Percentiles rank a stretch among this genome's conserved stretches.
Evolutionary conservation across 2,797 vertebrate species (phyloP).

Genomic region (Allochrocebus solatus): DNA sequence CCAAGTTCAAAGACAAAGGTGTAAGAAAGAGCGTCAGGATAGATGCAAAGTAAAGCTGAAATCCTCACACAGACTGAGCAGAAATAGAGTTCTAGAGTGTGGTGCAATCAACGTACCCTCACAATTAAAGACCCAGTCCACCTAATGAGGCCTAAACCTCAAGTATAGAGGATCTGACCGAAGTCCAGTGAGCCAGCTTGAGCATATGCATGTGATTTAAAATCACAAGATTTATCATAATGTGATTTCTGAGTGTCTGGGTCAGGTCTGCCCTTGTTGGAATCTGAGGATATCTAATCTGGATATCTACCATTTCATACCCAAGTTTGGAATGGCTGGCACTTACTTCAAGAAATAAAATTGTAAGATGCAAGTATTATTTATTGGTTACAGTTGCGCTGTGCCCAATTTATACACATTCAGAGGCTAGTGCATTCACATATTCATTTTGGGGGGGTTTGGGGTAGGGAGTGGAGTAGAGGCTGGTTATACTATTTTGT

Average conservation of each 20-base stretch:
- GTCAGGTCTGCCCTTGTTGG: not conserved
- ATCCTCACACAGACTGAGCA: not conserved
- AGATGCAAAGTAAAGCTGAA: not conserved
- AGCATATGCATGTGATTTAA: not conserved
- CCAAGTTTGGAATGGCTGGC: not conserved
- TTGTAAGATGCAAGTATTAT: not conserved
- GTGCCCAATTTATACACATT: not conserved
- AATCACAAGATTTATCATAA: not conserved
- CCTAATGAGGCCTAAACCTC: not conserved
- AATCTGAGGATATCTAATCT: not conserved
- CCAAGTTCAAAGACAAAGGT: not conserved
- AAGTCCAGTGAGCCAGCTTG: not conserved
- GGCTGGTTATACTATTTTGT: not conserved
- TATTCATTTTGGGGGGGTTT: rapidly evolving
- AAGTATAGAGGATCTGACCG: not conserved
- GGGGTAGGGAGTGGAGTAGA: not conserved
- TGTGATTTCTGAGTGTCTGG: not conserved
- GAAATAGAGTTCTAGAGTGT: not conserved
- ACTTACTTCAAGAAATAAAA: not conserved
- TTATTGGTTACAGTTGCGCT: not conserved
- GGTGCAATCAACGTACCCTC: not conserved
- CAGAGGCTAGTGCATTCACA: not conserved
- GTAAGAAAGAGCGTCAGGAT: not conserved
- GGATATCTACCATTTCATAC: not conserved
- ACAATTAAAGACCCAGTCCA: not conserved